phyloP scores from a whole-genome alignment of 2,797 vertebrate genomes.

The Danionella dracula region DNA sequence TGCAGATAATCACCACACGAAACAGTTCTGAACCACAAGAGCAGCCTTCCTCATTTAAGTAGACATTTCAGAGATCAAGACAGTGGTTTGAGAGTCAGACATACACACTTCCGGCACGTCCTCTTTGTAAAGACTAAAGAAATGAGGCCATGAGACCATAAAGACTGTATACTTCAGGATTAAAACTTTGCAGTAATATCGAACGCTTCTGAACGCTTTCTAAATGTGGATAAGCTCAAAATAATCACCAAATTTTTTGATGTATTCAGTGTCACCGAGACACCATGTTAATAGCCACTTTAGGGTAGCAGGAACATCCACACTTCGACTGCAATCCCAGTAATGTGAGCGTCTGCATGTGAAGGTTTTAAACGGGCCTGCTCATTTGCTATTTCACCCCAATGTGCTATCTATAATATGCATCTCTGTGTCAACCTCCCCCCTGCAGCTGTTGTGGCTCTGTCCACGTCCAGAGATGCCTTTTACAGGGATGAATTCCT shows the following conservation, averaged over 20 bases:
- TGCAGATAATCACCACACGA: background rate
- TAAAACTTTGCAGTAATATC: no score
- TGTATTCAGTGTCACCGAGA: no score
- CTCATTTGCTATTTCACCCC: conserved; percentile 46
- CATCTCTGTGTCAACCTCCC: conserved; percentile 1
- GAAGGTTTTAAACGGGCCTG: background rate
- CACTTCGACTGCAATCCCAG: background rate
- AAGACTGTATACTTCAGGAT: no score
- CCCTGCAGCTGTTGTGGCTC: conserved; percentile 63
- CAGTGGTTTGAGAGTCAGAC: conserved; percentile 15
- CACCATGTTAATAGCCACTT: background rate
- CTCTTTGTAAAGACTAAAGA: no score
- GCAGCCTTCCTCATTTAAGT: background rate
- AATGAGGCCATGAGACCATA: no score
- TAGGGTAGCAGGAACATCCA: background rate
- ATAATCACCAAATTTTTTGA: no score
- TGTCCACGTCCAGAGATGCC: conserved; percentile 68
- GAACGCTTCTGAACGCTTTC: no score
- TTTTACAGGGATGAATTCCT: conserved; percentile 75
- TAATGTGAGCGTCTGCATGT: background rate
- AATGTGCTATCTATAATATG: conserved; percentile 32
- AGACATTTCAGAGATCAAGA: conserved; percentile 24
- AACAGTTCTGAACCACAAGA: conserved; percentile 1
- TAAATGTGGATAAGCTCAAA: no score
- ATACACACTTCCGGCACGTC: background rate